A percentile compares a stretch with the other conserved stretches of the same genome.
phyloP scores from a whole-genome alignment of 2,888 invertebrate genomes.

The Cephus spinipes region DNA sequence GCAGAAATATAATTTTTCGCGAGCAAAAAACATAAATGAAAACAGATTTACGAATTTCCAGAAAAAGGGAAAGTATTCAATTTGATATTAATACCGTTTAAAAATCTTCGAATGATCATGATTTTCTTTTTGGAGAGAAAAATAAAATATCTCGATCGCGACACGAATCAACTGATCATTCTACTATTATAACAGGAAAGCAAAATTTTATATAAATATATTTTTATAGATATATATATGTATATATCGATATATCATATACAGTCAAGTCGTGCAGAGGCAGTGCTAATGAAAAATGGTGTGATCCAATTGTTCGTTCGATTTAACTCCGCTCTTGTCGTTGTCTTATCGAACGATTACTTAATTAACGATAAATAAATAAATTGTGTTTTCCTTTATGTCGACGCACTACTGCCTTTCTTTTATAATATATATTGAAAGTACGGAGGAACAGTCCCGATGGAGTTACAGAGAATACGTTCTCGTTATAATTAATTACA shows the following conservation, averaged over 20 bases:
- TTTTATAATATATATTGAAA: neutral
- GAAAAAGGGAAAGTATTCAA: neutral
- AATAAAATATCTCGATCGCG: neutral
- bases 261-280: constrained; percentile 41
- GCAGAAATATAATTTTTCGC: neutral
- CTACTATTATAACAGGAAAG: neutral
- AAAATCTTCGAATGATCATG: neutral
- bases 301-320: constrained; percentile 8
- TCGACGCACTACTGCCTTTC: neutral
- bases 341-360: neutral
- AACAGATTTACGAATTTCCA: too few relatives aligned
- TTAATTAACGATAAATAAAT: constrained; percentile 5
- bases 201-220: neutral
- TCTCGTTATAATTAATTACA: neutral
- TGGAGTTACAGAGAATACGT: neutral
- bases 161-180: neutral
- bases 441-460: neutral
- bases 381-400: neutral
- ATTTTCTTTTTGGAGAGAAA: neutral
- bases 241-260: constrained; percentile 39
- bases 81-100: neutral
- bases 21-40: neutral
- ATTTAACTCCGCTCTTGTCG: neutral
- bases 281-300: constrained; percentile 40
- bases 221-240: constrained; percentile 9